These are phyloP conservation scores for Seira ritae DNA, from an alignment of 2,888 invertebrate genomes.

Conservation along the genomic window DNA sequence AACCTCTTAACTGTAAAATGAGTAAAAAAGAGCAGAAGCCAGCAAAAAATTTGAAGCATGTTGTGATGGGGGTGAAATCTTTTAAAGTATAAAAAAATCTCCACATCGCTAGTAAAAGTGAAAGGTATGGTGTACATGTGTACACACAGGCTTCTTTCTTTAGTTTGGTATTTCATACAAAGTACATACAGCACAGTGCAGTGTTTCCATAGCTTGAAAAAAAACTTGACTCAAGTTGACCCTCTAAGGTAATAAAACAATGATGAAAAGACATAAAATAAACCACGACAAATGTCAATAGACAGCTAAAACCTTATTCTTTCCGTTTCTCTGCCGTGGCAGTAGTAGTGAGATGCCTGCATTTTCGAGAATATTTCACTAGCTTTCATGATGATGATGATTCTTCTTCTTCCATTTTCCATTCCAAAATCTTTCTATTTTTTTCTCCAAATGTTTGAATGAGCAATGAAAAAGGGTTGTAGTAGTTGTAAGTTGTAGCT, in stretches of 20 bases:
- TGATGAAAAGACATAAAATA: constrained; percentile 73
- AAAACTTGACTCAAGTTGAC: constrained; percentile 66
- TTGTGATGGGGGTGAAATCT: no score
- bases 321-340: constrained; percentile 1
- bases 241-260: constrained; percentile 73
- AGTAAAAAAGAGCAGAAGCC: no score
- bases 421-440: constrained; percentile 27
- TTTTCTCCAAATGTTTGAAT: constrained; percentile 42
- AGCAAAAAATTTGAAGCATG: no score
- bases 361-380: background rate
- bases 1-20: no score
- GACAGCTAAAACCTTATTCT: constrained; percentile 62
- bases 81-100: no score
- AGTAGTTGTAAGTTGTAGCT: background rate
- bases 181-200: no score
- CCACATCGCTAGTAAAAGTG: no score
- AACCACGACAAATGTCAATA: constrained; percentile 73
- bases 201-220: no score
- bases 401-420: constrained; percentile 36
- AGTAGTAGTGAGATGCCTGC: background rate
- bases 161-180: no score
- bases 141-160: no score
- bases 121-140: no score
- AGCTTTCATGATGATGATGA: no score
- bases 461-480: constrained; percentile 58